Percentiles rank a stretch among this genome's conserved stretches.
Conservation (phyloP, 2,113 vertebrate species). For the Octodon degus region DNA sequence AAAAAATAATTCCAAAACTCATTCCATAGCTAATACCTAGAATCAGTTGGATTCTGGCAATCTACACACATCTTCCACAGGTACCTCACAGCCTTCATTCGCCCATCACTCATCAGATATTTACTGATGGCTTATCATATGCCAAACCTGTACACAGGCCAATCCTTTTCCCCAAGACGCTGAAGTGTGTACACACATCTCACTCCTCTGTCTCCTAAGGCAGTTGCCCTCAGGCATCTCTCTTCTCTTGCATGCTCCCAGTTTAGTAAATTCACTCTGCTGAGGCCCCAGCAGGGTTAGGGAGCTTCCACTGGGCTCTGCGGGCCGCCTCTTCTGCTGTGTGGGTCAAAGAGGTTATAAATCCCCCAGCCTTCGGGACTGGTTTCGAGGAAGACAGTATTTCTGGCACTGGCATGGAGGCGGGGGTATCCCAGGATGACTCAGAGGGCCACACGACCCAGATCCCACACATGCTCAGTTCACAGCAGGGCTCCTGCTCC, state of each 20-base stretch:
- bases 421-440: neutral
- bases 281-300: neutral
- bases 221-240: neutral
- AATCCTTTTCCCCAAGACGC: neutral
- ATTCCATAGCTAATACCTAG: neutral
- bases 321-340: neutral
- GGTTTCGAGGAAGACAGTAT: neutral
- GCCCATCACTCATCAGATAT: neutral
- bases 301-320: neutral
- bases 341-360: neutral
- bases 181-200: neutral
- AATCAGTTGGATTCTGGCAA: neutral
- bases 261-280: neutral
- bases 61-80: neutral
- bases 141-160: neutral
- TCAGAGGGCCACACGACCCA: neutral
- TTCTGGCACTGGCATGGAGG: neutral
- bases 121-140: neutral
- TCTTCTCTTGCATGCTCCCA: neutral
- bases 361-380: neutral
- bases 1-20: neutral
- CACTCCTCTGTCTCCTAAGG: neutral
- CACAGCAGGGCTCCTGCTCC: neutral
- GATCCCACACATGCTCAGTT: neutral
- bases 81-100: neutral